Conservation (phyloP, 2,113 vertebrate genomes). For the Bubalus kerabau region DNA sequence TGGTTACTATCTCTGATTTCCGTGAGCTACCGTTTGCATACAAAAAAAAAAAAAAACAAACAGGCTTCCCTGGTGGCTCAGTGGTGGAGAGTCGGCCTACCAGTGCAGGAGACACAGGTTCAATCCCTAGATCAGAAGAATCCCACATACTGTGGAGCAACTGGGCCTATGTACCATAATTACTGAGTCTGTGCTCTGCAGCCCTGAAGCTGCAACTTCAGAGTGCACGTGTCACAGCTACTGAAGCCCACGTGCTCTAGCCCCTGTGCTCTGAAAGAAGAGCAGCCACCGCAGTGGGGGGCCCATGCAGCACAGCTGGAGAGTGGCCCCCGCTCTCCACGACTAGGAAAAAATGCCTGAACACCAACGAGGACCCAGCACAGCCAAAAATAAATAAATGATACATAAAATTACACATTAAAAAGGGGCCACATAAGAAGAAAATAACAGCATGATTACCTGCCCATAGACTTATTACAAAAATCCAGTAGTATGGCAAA, state of each 20-base stretch:
- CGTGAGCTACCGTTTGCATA: not conserved
- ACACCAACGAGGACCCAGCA: not conserved
- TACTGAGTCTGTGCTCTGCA: not conserved
- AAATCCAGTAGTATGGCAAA: not conserved
- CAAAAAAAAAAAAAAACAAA: not conserved
- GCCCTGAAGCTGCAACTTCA: not conserved
- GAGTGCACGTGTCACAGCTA: accelerated
- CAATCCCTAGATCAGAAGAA: not conserved
- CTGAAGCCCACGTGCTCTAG: not conserved
- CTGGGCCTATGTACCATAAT: accelerated
- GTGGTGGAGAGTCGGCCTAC: not conserved
- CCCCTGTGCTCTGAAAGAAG: not conserved
- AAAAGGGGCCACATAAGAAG: not conserved
- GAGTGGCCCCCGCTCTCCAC: not conserved
- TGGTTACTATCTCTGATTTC: not conserved
- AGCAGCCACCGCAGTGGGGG: not conserved
- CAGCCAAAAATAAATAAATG: not conserved
- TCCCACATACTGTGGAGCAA: not conserved
- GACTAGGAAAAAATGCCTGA: accelerated
- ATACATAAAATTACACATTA: not conserved
- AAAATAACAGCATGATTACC: not conserved
- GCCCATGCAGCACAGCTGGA: not conserved
- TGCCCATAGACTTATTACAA: not conserved
- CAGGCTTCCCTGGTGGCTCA: not conserved
- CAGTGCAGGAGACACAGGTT: not conserved